Percentiles rank a stretch among this genome's conserved stretches.
Conservation (phyloP, 2,888 invertebrate species). For the Punctoribates punctum region DNA sequence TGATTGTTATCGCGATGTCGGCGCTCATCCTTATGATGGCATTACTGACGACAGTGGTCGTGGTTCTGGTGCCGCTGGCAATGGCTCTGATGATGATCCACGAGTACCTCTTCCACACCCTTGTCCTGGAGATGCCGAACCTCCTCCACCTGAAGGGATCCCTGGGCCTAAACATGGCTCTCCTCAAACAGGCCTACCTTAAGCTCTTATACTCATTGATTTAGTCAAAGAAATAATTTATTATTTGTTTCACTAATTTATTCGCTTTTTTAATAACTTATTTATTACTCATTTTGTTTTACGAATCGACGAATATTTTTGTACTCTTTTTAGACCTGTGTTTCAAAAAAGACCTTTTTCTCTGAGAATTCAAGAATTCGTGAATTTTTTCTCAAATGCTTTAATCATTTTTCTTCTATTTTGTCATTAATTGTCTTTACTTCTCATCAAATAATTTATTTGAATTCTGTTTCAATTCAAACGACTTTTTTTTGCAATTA, state of each 20-base stretch:
- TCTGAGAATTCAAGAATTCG: too few species aligned
- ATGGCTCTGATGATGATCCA: constrained; percentile 40
- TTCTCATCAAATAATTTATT: too few species aligned
- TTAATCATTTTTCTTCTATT: too few species aligned
- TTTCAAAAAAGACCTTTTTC: too few species aligned
- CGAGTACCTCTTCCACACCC: constrained; percentile 23
- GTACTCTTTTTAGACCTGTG: too few species aligned
- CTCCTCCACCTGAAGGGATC: not conserved
- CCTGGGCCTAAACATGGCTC: not conserved
- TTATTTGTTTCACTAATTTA: not conserved
- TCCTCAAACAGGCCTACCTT: constrained; percentile 8
- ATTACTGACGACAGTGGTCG: constrained; percentile 40
- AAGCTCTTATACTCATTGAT: constrained; percentile 17
- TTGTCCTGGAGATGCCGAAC: constrained; percentile 6
- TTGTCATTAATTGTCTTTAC: too few species aligned
- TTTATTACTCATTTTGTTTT: too few species aligned
- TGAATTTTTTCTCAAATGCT: too few species aligned
- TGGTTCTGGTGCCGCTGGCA: constrained; percentile 38
- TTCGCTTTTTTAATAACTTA: not conserved
- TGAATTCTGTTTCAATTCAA: too few species aligned
- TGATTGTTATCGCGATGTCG: constrained; percentile 38
- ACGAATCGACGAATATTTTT: too few species aligned
- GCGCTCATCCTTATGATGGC: constrained; percentile 39
- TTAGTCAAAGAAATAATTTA: not conserved
- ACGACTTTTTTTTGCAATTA: too few species aligned